Conservation (phyloP, 2,797 vertebrate genomes). For the Chelmon rostratus region DNA sequence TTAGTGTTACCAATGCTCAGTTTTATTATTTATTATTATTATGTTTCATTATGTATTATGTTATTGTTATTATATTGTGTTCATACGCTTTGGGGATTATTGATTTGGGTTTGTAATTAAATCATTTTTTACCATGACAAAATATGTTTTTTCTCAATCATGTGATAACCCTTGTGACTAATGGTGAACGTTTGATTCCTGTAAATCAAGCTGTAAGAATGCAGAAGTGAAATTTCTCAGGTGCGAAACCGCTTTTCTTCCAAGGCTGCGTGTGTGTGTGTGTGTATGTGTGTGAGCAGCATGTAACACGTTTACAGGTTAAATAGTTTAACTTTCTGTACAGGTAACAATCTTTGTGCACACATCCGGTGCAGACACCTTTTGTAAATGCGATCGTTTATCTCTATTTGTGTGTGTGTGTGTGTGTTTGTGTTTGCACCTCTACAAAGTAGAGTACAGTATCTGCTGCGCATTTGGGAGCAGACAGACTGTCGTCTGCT, state of each 20-base stretch:
- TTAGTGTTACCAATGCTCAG: neutral
- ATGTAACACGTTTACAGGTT: neutral
- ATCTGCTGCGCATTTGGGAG: slow-evolving; percentile 3
- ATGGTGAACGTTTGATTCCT: slow-evolving; percentile 1
- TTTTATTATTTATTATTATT: neutral
- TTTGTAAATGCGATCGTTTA: neutral
- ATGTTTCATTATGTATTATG: too few species aligned
- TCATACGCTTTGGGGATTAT: neutral
- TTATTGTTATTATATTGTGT: too few species aligned
- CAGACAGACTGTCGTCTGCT: neutral
- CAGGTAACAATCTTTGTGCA: slow-evolving; percentile 6
- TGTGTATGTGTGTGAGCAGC: neutral
- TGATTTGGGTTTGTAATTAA: neutral
- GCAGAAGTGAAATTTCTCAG: slow-evolving; percentile 34
- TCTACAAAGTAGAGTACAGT: neutral
- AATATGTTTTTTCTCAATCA: neutral
- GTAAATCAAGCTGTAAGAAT: neutral
- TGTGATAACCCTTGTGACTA: neutral
- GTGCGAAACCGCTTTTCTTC: slow-evolving; percentile 4
- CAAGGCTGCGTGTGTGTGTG: neutral
- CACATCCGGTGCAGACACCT: slow-evolving; percentile 4
- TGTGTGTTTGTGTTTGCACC: neutral
- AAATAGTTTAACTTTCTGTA: slow-evolving; percentile 43
- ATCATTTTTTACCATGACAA: neutral
- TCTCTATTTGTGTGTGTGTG: neutral